Base-by-base conservation (phyloP, 2,888 invertebrate species). In the Polyommatus icarus region DNA sequence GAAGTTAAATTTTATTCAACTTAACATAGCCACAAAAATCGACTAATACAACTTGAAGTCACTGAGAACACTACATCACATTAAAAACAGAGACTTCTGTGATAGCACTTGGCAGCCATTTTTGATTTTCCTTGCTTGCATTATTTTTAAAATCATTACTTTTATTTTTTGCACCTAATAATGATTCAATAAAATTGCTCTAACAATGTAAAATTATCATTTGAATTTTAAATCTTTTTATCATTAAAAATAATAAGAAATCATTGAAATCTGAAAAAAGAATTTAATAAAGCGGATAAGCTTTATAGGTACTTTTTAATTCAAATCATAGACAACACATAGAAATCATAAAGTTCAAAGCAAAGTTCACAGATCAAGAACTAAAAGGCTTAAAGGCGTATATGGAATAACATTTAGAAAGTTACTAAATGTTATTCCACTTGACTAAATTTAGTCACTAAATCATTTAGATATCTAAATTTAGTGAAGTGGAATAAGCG, bases 1-100 rank as follows among this genome's bases (percentile, higher is more conserved):
- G 61, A 76, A 77, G 59, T 75, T 80, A 76, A 80, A 77, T 78
- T 76, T 78, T 57, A 61, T 40, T 76, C 54, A 61, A 77, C 59
- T 61, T 72, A 59, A 76, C 79, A 71, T 67, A 78, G 77, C 80
- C 20, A 76, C 40, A 82, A 80, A 77, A 78, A 50, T 76, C 59
- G 77, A 77, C 50, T 75, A 40, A 76, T 77, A 61, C 76, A 79
- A 71, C 77, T 73, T 78, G 71, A 61, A 77, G 78, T 79, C 78
- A 79, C 80, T 78, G 82, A 79, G 77, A 79, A 81, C 81, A 82
- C 79, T 78, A 77, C 72, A 81, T 81, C 82, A 83, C 83, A 77
- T 82, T 78, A 79, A 79, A 83, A 81, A 80, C 80, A 80, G 77
- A 83, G 80, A 79, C 80, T 81, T 81, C 79, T 80, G 80, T 82